A percentile compares a stretch with the other conserved stretches of the same genome.
Evolutionary conservation across 2,888 invertebrate genomes (phyloP).

Genomic region (Acrocyrtus sp.): DNA sequence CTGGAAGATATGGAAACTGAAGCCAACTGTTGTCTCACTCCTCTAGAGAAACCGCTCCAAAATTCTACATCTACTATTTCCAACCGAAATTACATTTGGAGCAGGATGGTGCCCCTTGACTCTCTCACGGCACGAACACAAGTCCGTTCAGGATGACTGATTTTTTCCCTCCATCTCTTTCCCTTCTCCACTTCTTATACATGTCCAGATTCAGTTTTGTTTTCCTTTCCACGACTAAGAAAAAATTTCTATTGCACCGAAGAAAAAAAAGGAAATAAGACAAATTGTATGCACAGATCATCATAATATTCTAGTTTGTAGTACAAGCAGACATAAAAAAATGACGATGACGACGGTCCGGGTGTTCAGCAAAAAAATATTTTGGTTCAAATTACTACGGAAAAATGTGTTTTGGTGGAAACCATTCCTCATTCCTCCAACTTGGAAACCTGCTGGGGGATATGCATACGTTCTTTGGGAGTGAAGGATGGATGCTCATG

Average conservation of each 20-base stretch:
- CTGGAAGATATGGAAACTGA: constrained; percentile 5
- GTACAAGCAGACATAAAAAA: too few species aligned
- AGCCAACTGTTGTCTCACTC: constrained; percentile 62
- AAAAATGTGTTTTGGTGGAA: too few species aligned
- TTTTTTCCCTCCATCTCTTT: constrained; percentile 10
- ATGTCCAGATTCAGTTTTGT: too few species aligned
- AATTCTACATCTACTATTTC: neutral
- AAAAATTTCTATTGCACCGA: too few species aligned
- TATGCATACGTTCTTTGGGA: too few species aligned
- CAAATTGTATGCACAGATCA: constrained; percentile 26
- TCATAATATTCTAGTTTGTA: too few species aligned
- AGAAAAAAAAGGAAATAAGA: constrained; percentile 13
- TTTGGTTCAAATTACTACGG: constrained; percentile 17
- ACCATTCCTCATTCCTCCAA: too few species aligned
- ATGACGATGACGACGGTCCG: too few species aligned
- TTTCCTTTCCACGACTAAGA: too few species aligned
- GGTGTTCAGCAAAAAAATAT: too few species aligned
- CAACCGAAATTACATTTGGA: constrained; percentile 42
- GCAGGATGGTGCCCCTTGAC: neutral
- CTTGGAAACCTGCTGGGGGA: too few species aligned
- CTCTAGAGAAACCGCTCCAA: neutral
- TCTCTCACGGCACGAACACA: neutral
- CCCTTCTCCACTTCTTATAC: neutral
- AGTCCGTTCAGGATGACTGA: constrained; percentile 49
- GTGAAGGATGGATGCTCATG: neutral